These are phyloP conservation scores for Galerucella nymphaeae DNA, from an alignment of 2,888 invertebrate genomes.

Conservation along the genomic window DNA sequence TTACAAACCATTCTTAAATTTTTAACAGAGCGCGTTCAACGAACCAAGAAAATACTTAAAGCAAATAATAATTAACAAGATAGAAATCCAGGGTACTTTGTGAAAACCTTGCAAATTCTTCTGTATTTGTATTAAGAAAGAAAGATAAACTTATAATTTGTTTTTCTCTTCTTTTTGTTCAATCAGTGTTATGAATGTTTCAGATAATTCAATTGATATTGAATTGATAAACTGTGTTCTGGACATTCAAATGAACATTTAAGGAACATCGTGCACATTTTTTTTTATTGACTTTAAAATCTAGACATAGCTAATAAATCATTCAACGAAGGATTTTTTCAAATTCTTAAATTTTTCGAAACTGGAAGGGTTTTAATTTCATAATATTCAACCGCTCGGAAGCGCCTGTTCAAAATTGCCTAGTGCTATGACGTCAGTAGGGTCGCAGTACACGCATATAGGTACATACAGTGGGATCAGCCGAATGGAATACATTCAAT, in stretches of 20 bases:
- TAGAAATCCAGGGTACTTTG: conserved; percentile 30
- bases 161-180: conserved; percentile 27
- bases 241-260: not conserved
- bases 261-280: no score
- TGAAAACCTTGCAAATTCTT: conserved; percentile 34
- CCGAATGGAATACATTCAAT: no score
- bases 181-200: conserved; percentile 5
- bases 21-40: conserved; percentile 44
- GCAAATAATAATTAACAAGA: conserved; percentile 44
- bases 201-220: conserved; percentile 10
- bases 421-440: no score
- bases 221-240: not conserved
- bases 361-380: no score
- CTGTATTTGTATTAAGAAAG: conserved; percentile 33
- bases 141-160: conserved; percentile 30
- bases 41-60: conserved; percentile 42
- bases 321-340: no score
- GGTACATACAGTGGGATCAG: no score
- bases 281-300: no score
- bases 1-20: conserved; percentile 54
- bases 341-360: no score
- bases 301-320: no score
- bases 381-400: no score
- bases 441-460: no score
- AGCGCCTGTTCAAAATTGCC: no score